Conservation (phyloP, 2,888 invertebrate species). For the Cloeon dipterum region DNA sequence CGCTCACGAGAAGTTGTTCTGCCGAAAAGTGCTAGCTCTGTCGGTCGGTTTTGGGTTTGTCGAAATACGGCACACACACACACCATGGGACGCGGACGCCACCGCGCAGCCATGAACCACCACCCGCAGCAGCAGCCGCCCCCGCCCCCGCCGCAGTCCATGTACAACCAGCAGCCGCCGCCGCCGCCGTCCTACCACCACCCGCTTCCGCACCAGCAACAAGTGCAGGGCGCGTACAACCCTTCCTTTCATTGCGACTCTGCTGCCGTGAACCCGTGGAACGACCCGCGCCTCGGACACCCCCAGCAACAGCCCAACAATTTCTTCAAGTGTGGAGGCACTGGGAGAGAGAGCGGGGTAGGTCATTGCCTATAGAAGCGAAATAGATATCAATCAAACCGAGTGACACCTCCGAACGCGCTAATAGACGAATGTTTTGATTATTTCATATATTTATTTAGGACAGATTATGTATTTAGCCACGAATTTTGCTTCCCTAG, state of each 20-base stretch:
- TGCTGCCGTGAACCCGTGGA: background rate
- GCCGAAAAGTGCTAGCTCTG: background rate
- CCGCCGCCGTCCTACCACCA: background rate
- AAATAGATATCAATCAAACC: no score
- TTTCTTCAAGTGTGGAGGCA: no score
- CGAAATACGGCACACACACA: background rate
- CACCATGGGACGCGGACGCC: no score
- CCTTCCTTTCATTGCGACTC: background rate
- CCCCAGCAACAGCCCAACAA: no score
- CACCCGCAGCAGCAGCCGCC: background rate
- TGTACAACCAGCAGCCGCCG: background rate
- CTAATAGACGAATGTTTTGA: no score
- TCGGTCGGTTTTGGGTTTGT: background rate
- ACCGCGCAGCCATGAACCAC: background rate
- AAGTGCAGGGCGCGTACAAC: background rate
- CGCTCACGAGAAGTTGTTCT: no score
- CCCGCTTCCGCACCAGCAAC: background rate
- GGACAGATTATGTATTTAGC: no score
- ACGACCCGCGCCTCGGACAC: background rate
- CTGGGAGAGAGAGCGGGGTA: constrained; percentile 1
- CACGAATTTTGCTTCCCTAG: no score
- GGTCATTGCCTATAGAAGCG: no score
- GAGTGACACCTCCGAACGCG: no score
- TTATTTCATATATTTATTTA: no score
- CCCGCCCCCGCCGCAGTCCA: background rate